Percentiles rank a stretch among this genome's conserved stretches.
Conservation (phyloP, 2,797 vertebrate species). For the Octomys mimax region DNA sequence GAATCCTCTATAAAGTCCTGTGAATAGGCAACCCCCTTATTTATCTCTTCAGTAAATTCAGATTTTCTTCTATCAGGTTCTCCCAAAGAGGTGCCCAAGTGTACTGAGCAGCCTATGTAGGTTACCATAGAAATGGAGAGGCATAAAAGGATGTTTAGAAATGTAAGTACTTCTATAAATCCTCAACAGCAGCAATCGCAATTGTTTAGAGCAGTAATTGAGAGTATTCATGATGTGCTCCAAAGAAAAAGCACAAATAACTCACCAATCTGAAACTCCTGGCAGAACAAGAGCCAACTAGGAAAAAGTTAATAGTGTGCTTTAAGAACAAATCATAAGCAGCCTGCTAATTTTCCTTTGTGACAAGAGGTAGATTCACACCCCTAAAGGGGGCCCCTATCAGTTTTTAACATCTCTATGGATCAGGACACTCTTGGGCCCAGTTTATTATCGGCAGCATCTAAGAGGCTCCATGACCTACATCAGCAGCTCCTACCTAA, state of each 20-base stretch:
- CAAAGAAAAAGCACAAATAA: conserved; percentile 56
- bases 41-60: conserved; percentile 71
- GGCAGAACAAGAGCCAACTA: neutral
- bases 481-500: neutral
- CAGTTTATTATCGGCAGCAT: neutral
- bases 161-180: conserved; percentile 61
- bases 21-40: conserved; percentile 31
- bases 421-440: neutral
- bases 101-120: conserved; percentile 35
- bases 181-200: conserved; percentile 33
- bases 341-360: neutral
- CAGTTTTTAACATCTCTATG: neutral
- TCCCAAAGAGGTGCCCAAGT: conserved; percentile 53
- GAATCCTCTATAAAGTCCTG: neutral
- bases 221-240: conserved; percentile 52
- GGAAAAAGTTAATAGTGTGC: conserved; percentile 24
- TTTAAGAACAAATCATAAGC: conserved; percentile 34
- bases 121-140: conserved; percentile 75
- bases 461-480: neutral
- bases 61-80: conserved; percentile 67
- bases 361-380: neutral
- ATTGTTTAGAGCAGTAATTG: conserved; percentile 63
- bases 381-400: neutral
- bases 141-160: conserved; percentile 76
- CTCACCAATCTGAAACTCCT: conserved; percentile 29